Conservation (phyloP, 2,888 invertebrate genomes). For the Blomia tropicalis region DNA sequence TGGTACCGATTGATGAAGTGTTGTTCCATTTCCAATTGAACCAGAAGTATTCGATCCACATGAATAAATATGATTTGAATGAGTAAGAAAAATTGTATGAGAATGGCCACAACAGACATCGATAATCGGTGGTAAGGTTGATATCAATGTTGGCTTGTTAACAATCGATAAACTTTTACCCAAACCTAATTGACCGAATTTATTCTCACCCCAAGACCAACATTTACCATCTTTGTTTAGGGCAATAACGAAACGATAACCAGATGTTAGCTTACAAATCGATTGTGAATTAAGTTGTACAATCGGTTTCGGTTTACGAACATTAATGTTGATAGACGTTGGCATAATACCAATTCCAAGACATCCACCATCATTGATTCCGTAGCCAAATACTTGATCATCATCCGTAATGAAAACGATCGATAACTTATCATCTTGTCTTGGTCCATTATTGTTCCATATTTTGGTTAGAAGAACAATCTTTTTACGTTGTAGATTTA, state of each 20-base stretch:
- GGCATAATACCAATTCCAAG: background rate
- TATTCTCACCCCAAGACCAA: constrained; percentile 7
- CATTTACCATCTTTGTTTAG: background rate
- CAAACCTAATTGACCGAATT: constrained; percentile 8
- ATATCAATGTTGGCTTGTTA: background rate
- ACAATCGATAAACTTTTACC: background rate
- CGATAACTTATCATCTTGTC: background rate
- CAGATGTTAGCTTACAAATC: background rate
- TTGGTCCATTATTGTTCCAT: background rate
- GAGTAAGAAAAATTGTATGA: background rate
- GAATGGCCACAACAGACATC: background rate
- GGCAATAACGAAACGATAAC: background rate
- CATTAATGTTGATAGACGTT: background rate
- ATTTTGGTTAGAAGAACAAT: background rate
- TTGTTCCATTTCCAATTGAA: constrained; percentile 6
- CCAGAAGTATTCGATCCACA: constrained; percentile 3
- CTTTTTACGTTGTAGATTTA: too few relatives aligned
- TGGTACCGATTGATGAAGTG: constrained; percentile 1
- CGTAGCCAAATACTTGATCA: background rate
- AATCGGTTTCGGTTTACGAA: background rate
- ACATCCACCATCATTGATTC: background rate
- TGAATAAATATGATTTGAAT: background rate
- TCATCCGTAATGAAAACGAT: background rate
- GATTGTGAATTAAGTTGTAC: background rate
- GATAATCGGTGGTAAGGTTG: background rate